Base-by-base conservation (phyloP, 1,140 invertebrate genomes). In the Akabosia matsudoensis region DNA sequence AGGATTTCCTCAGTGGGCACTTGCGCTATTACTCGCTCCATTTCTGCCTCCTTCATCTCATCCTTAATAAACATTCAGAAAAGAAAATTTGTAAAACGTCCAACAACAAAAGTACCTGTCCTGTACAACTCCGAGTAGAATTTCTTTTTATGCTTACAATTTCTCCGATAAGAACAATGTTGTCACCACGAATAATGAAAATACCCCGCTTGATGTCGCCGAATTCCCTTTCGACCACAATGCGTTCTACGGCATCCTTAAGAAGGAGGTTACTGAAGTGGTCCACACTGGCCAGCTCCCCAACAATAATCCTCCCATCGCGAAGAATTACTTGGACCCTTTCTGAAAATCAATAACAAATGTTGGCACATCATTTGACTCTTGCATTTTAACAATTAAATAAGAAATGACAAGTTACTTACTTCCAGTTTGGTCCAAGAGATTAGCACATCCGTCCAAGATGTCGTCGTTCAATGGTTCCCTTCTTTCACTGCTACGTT, bases 251-350 rank as follows among this genome's bases (percentile, higher is more conserved):
- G 0, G 97, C 97, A 84, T 91, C 89, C 83, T 98, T 96, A n/a
- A 99, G 86, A 30, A 98, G 95, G 79, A 98, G 87, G 87, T 98
- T 98, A 1, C 95, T 96, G 88, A 98, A 99, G 85, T 99, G 97
- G 87, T 99, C 97, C 71, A 99, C 94, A 82, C 94, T 97, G 82
- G 97, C 88, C 14, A 99, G 88, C 84, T 93, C 96, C 24, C 97
- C 97, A 83, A 99, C 97, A 52, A 99, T 86, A 1, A 95, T 98
- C 82, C 96, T 88, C n/a, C 97, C 97, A 89, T 99, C 97, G 80
- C 97, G 88, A n/a, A 99, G 86, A 64, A 97, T 87, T 76, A 99
- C 96, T 90, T 98, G 93, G 61, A 99, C 85, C 87, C 97, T 97
- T 87, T 99, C 94, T 97, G 85, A 45, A 88, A 87, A 84, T n/a